These are phyloP conservation scores for Sepioteuthis lessoniana DNA, from an alignment of 2,888 invertebrate genomes.

Conservation along the genomic window DNA sequence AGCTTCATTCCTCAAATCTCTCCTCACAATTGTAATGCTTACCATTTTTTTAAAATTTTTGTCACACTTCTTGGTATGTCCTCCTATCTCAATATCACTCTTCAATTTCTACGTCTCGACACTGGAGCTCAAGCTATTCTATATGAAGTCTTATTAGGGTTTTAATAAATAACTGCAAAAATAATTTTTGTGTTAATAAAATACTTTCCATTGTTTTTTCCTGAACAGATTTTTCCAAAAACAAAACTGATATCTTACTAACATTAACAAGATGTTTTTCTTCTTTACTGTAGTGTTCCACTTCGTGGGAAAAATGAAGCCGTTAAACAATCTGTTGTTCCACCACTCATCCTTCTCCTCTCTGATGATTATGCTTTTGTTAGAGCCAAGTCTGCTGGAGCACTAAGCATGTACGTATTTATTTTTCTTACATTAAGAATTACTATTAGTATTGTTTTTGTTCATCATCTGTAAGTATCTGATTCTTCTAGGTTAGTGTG, in stretches of 20 bases:
- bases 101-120: too few species aligned
- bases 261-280: background rate
- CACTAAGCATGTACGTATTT: slow-evolving; percentile 73
- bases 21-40: too few species aligned
- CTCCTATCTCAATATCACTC: too few species aligned
- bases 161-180: background rate
- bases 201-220: too few species aligned
- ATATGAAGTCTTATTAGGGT: too few species aligned
- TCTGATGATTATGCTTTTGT: slow-evolving; percentile 68
- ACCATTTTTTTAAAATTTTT: background rate
- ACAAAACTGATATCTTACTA: too few species aligned
- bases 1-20: too few species aligned
- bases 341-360: slow-evolving; percentile 69
- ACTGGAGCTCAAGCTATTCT: too few species aligned
- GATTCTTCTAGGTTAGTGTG: too few species aligned
- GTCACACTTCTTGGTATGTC: background rate
- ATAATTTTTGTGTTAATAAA: background rate
- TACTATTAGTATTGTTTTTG: too few species aligned
- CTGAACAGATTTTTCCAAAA: too few species aligned
- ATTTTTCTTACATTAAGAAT: background rate
- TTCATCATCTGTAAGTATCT: too few species aligned
- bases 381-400: slow-evolving; percentile 73
- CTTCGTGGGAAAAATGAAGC: slow-evolving; percentile 74
- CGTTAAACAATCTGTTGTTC: slow-evolving; percentile 71
- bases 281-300: slow-evolving; percentile 68